Base-by-base conservation (phyloP, 2,113 vertebrate species). In the Probosciger aterrimus region DNA sequence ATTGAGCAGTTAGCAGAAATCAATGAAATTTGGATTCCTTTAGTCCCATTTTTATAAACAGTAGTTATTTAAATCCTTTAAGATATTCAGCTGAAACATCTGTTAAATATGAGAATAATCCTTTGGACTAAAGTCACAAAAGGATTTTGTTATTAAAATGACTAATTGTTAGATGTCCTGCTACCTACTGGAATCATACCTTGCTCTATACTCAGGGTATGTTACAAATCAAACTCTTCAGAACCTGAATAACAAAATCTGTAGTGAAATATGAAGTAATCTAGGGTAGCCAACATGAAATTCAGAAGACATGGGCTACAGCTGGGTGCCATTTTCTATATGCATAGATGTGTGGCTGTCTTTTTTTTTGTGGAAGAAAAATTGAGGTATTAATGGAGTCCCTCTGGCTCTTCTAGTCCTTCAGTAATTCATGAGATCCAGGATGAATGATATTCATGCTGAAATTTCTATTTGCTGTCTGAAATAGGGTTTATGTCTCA, bases 61-160 rank as follows among this genome's bases (percentile, higher is more conserved):
- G 33, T 20, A 69, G 80, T 75, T 95, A 86, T 90, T 93, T 91
- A 84, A 95, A 92, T 90, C 73, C 50, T 78, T 84, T 86, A 71
- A 93, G 49, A 92, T 79, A 87, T 62, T 81, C 81, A 78, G n/a
- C 22, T 83, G 80, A 18, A 71, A 30, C 84, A 44, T 27, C 27
- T 86, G 68, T 92, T 88, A 90, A 90, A 91, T 44, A 37, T 60
- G 33, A 75, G 41, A 75, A 79, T 87, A 91, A 93, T 82, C 74
- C n/a, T 82, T 84, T 82, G 39, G 52, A 27, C 14, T 95, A 57
- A 91, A 89, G 7, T 91, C 64, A 91, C 20, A 89, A 71, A 95
- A 93, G 30, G 60, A 83, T 94, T 97, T 93, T 80, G 37, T 84
- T 88, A 79, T 87, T 84, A 79, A 75, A 91, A 47, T 79, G 35